A percentile compares a stretch with the other conserved stretches of the same genome.
Conservation (phyloP, 2,888 invertebrate species). For the Eristalinus sepulchralis region DNA sequence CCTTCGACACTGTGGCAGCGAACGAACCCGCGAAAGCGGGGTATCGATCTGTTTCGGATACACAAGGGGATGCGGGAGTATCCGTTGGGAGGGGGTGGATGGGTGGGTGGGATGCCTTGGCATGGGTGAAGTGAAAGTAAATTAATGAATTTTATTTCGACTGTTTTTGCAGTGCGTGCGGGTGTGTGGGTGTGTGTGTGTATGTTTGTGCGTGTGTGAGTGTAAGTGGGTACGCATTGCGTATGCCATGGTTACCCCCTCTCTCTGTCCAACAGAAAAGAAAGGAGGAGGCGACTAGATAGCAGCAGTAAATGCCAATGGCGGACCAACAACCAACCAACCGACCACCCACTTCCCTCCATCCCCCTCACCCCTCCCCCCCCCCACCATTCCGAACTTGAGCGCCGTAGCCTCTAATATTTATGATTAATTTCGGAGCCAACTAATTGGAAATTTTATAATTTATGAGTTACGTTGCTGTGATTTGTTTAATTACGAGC, state of each 20-base stretch:
- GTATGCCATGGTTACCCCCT: background rate
- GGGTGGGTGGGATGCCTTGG: too few relatives aligned
- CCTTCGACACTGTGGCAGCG: slow-evolving; percentile 23
- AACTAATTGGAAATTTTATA: slow-evolving; percentile 69
- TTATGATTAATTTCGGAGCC: slow-evolving; percentile 65
- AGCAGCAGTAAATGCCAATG: background rate
- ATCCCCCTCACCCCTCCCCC: background rate
- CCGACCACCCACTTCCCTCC: background rate
- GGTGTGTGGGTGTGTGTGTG: slow-evolving; percentile 30
- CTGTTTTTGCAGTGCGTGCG: slow-evolving; percentile 39
- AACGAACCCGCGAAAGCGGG: slow-evolving; percentile 32
- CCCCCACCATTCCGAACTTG: slow-evolving; percentile 3
- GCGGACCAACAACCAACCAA: slow-evolving; percentile 9
- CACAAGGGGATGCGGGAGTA: slow-evolving; percentile 32
- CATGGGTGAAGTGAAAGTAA: slow-evolving; percentile 29
- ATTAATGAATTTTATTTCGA: slow-evolving; percentile 66
- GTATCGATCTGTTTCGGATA: slow-evolving; percentile 57
- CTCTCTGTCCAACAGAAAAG: background rate
- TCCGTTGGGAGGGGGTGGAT: background rate
- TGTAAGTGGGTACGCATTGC: slow-evolving; percentile 24
- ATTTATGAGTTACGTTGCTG: slow-evolving; percentile 66
- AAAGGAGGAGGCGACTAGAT: background rate
- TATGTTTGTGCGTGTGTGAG: background rate
- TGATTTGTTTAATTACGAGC: slow-evolving; percentile 65
- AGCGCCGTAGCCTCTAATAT: slow-evolving; percentile 56